Evolutionary conservation across 92 coral and sea anemone species (phyloP).

Genomic region (Epizoanthus stellaris): DNA sequence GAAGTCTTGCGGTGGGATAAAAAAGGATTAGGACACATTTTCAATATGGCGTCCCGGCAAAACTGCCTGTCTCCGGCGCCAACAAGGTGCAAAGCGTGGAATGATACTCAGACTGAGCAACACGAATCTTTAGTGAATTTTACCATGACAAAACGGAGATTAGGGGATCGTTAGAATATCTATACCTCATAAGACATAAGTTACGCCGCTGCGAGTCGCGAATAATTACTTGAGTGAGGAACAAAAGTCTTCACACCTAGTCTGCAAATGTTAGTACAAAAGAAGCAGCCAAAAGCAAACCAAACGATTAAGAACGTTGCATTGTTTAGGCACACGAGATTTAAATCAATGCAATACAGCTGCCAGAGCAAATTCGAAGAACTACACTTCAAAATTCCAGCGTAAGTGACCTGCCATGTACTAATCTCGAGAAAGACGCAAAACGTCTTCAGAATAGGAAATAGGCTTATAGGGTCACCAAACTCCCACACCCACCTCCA

Average conservation of each 20-base stretch:
- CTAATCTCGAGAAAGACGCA: not conserved
- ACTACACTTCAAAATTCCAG: not conserved
- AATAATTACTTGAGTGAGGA: not conserved
- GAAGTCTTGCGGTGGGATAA: conserved; percentile 49
- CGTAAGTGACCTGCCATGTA: not conserved
- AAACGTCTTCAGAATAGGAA: not conserved
- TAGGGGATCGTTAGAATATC: conserved; percentile 12
- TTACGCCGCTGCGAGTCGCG: not conserved
- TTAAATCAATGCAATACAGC: conserved; percentile 1
- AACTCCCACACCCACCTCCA: conserved; percentile 33
- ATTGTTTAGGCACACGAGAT: conserved; percentile 23
- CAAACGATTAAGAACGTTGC: conserved; percentile 9
- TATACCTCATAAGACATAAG: conserved; percentile 6
- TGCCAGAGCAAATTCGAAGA: not conserved
- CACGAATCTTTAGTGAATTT: conserved; percentile 20
- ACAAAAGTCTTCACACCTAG: conserved; percentile 33
- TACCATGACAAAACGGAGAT: conserved; percentile 59
- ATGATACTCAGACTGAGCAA: conserved; percentile 33
- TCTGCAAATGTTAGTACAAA: conserved; percentile 20
- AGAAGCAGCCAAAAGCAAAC: conserved; percentile 29
- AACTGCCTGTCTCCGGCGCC: conserved; percentile 56
- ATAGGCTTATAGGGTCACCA: not conserved
- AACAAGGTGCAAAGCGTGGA: conserved; percentile 46
- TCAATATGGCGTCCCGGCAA: conserved; percentile 75
- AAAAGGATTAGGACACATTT: conserved; percentile 88